Evolutionary conservation across 2,888 invertebrate genomes (phyloP).

Genomic region (Andrena bicolor): DNA sequence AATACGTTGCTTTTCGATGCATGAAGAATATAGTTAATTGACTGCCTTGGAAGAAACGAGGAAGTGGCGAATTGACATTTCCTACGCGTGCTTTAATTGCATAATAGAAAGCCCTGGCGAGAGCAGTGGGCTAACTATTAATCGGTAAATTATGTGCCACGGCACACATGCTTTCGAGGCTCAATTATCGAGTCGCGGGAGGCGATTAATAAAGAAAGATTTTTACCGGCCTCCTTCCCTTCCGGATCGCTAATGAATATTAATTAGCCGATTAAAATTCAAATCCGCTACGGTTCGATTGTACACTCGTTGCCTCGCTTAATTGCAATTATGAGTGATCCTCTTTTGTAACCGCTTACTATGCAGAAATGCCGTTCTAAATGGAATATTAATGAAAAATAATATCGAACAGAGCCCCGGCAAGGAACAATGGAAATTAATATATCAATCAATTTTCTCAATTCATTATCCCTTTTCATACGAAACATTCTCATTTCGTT

Average conservation of each 20-base stretch:
- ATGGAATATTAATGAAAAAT: background rate
- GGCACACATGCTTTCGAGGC: conserved; percentile 25
- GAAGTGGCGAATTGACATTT: conserved; percentile 6
- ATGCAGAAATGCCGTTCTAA: conserved; percentile 7
- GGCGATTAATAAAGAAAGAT: conserved; percentile 29
- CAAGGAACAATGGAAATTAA: too few species aligned
- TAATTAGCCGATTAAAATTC: conserved; percentile 43
- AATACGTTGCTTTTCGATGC: background rate
- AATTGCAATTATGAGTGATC: conserved; percentile 29
- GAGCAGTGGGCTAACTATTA: conserved; percentile 26
- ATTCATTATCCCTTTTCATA: too few species aligned
- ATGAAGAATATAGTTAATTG: background rate
- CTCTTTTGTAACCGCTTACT: conserved; percentile 27
- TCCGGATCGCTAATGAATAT: conserved; percentile 41
- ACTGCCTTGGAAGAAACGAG: background rate
- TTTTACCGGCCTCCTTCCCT: conserved; percentile 13
- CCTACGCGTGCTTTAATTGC: conserved; percentile 35
- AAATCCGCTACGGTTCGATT: conserved; percentile 25
- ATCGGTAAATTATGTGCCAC: conserved; percentile 17
- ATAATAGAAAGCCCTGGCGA: conserved; percentile 19
- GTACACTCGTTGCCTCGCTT: conserved; percentile 13
- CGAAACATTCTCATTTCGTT: too few species aligned
- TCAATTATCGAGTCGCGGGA: conserved; percentile 24
- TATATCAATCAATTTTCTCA: too few species aligned
- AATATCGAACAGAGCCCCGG: too few species aligned